Evolutionary conservation across 2,888 invertebrate species (phyloP).

Genomic region (Ophion slaviceki): DNA sequence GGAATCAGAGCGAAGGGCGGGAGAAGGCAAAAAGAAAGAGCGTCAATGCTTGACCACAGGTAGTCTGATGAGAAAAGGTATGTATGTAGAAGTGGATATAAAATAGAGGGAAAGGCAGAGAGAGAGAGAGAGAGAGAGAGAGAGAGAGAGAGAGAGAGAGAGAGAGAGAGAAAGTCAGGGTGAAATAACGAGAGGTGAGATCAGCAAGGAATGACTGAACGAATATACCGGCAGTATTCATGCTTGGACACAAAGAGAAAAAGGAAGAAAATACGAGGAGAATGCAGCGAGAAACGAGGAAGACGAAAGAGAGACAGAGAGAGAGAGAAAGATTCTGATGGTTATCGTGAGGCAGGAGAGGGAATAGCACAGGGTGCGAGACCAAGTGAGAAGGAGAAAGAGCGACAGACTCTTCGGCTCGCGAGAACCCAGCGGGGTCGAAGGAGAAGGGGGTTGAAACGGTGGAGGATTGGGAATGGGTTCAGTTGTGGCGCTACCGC

Average conservation of each 20-base stretch:
- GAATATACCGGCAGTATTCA: constrained; percentile 8
- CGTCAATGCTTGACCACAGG: constrained; percentile 11
- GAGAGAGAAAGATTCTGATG: constrained; percentile 51
- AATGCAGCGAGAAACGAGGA: background rate
- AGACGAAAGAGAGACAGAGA: constrained; percentile 60
- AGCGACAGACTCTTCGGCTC: constrained; percentile 61
- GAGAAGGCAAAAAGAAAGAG: constrained; percentile 12
- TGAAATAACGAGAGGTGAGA: constrained; percentile 24
- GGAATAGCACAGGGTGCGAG: constrained; percentile 36
- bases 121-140: constrained; percentile 17
- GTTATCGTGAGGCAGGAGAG: constrained; percentile 60
- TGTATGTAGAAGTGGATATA: constrained; percentile 9
- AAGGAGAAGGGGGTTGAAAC: constrained; percentile 70
- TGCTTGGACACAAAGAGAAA: constrained; percentile 35
- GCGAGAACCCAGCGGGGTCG: constrained; percentile 65
- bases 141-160: constrained; percentile 9
- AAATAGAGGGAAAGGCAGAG: background rate
- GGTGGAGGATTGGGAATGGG: constrained; percentile 77
- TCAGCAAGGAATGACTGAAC: constrained; percentile 1
- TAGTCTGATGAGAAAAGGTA: constrained; percentile 42
- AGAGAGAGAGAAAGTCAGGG: background rate
- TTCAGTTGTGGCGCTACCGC: constrained; percentile 82
- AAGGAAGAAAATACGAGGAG: constrained; percentile 3
- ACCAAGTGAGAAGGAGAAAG: constrained; percentile 61
- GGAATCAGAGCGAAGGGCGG: background rate